A percentile compares a stretch with the other conserved stretches of the same genome.
phyloP scores from a whole-genome alignment of 2,113 vertebrate species.

The Odocoileus hemionus region DNA sequence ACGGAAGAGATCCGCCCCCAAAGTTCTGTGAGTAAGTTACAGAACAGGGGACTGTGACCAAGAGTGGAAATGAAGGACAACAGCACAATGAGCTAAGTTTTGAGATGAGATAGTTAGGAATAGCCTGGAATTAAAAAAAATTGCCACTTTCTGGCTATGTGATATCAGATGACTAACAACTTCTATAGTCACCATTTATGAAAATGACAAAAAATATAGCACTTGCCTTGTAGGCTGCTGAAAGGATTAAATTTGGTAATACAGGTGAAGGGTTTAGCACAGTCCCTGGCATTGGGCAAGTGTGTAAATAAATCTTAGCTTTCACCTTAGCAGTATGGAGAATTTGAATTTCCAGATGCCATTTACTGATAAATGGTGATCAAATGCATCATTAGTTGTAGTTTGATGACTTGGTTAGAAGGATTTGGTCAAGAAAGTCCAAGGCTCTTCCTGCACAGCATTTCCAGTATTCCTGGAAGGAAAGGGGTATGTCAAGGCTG shows the following conservation, averaged over 20 bases:
- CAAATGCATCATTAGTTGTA: background rate
- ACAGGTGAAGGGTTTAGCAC: background rate
- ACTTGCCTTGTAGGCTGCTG: background rate
- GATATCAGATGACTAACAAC: background rate
- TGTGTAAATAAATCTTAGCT: background rate
- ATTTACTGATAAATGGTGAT: background rate
- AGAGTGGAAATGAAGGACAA: background rate
- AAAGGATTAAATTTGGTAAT: background rate
- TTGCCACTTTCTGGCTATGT: background rate
- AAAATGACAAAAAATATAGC: background rate
- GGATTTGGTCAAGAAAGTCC: background rate
- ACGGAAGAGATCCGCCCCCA: background rate
- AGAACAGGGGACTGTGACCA: background rate
- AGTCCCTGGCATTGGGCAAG: background rate
- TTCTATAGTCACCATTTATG: background rate
- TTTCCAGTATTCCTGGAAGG: background rate
- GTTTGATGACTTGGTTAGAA: background rate
- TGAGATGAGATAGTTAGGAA: background rate
- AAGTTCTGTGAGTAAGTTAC: rapidly evolving
- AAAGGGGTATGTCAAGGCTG: background rate
- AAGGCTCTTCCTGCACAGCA: background rate
- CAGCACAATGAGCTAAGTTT: background rate
- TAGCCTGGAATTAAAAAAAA: background rate
- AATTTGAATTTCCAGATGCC: background rate
- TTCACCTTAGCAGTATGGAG: background rate